Evolutionary conservation across 2,888 invertebrate genomes (phyloP).

Genomic region (Melitaea athalia): DNA sequence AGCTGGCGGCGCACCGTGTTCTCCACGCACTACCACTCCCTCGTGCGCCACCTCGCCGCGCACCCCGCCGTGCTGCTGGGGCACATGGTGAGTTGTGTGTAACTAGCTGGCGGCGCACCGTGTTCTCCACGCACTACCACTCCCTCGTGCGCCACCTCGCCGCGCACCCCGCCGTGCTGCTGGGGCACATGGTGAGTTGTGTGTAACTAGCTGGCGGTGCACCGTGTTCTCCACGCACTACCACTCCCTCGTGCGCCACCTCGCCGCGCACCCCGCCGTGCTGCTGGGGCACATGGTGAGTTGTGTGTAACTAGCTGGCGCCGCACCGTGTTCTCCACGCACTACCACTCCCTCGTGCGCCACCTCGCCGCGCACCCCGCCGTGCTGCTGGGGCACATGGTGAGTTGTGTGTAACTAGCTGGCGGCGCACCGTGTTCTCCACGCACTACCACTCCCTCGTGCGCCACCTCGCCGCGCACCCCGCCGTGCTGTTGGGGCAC

Average conservation of each 20-base stretch:
- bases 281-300: too few relatives aligned
- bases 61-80: too few relatives aligned
- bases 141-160: slow-evolving; percentile 92
- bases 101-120: slow-evolving; percentile 81
- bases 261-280: too few relatives aligned
- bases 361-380: slow-evolving; percentile 86
- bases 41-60: too few relatives aligned
- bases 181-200: slow-evolving; percentile 92
- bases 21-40: too few relatives aligned
- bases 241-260: too few relatives aligned
- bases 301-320: slow-evolving; percentile 84
- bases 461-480: slow-evolving; percentile 87
- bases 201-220: too few relatives aligned
- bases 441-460: slow-evolving; percentile 97
- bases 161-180: slow-evolving; percentile 83
- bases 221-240: too few relatives aligned
- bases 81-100: too few relatives aligned
- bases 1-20: too few relatives aligned
- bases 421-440: slow-evolving; percentile 85
- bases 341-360: slow-evolving; percentile 96
- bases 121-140: slow-evolving; percentile 91
- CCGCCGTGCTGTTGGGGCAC: slow-evolving; percentile 89
- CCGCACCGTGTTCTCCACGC: slow-evolving; percentile 90
- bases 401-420: slow-evolving; percentile 50
- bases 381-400: slow-evolving; percentile 94